Conservation (phyloP, 2,113 vertebrate genomes). For the Arvicanthis niloticus region DNA sequence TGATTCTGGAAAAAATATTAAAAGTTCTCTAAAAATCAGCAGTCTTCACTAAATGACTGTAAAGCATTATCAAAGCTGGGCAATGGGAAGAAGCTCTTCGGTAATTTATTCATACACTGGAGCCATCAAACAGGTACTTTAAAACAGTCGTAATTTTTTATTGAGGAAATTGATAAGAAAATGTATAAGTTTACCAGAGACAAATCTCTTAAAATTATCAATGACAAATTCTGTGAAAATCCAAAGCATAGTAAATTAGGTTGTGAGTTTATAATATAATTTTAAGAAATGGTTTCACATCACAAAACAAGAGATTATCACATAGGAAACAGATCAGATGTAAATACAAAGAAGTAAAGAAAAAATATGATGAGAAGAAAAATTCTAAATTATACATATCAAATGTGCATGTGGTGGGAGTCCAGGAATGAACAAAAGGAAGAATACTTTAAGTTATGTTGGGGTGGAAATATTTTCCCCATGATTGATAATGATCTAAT, state of each 20-base stretch:
- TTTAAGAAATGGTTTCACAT: background rate
- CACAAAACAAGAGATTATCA: background rate
- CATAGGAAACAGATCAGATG: background rate
- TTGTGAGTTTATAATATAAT: background rate
- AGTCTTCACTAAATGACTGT: background rate
- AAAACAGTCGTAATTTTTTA: background rate
- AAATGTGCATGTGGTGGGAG: background rate
- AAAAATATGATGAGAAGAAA: background rate
- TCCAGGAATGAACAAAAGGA: background rate
- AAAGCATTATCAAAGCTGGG: background rate
- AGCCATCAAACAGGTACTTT: background rate
- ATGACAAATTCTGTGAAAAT: slow-evolving; percentile 3
- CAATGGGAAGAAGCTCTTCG: background rate
- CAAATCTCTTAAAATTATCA: background rate
- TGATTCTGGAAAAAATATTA: background rate
- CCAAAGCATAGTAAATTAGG: background rate
- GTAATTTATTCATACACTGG: background rate
- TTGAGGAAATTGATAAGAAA: background rate
- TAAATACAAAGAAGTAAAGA: background rate
- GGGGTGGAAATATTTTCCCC: background rate
- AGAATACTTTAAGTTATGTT: slow-evolving; percentile 14
- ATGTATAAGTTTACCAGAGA: background rate
- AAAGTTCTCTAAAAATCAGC: background rate
- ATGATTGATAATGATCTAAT: background rate
- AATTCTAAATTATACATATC: background rate